Base-by-base conservation (phyloP, 1,140 invertebrate species). In the Ceratina calcarata region DNA sequence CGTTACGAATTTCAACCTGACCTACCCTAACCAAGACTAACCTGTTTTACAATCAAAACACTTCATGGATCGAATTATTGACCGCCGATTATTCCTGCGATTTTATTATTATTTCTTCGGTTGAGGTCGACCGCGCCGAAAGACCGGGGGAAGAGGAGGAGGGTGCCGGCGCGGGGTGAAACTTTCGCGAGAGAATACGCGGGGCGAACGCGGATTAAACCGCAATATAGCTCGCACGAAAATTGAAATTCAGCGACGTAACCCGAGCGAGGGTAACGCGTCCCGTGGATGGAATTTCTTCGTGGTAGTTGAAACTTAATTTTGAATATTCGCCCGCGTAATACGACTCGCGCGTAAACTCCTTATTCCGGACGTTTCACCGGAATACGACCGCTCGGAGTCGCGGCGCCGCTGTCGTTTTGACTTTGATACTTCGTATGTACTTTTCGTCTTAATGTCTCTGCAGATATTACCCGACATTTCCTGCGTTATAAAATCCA, bases 171-270 rank as follows among this genome's bases (percentile, higher is more conserved):
- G n/a, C n/a, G n/a, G n/a, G n/a, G n/a, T n/a, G n/a, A n/a, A n/a
- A n/a, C n/a, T 32, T 32, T 4, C 27, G 27, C 27, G 27, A 27
- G 69, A n/a, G 55, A 45, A 58, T 71, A 49, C 57, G 16, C 57
- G 16, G 20, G 57, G 22, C 68, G 61, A 61, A 62, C 68, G 49
- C 49, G 45, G 69, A 71, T 72, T 78, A 64, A 64, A 78, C 68
- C 60, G 76, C 68, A 22, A 64, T 72, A 45, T 37, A 64, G 60
- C 18, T 49, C 27, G 69, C 20, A 45, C 20, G 76, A 62, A 78
- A 78, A 78, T 72, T 78, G 76, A 72, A 78, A 78, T 78, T 65
- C 76, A 72, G 18, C 57, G 58, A 49, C 64, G 69, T 72, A 78
- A 78, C 68, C n/a, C 13, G 18, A 55, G 68, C 76, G 18, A 15